Percentiles rank a stretch among this genome's conserved stretches.
phyloP scores from a whole-genome alignment of 2,113 vertebrate genomes.

The Xenopus tropicalis region DNA sequence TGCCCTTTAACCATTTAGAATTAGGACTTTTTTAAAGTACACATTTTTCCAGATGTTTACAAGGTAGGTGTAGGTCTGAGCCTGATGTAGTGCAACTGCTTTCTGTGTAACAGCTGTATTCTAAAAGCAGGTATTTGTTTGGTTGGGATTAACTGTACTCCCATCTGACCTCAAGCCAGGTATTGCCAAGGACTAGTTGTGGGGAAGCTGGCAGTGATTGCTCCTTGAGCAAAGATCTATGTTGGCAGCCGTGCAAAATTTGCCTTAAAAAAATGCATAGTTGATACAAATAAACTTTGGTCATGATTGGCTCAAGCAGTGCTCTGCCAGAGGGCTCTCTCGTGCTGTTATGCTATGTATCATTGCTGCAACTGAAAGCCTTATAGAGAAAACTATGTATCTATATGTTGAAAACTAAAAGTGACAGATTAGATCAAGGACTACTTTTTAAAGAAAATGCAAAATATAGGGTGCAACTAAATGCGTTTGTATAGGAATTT shows the following conservation, averaged over 20 bases:
- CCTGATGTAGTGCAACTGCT: constrained; percentile 1
- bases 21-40: background rate
- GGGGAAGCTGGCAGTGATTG: constrained; percentile 43
- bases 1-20: background rate
- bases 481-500: too few species aligned
- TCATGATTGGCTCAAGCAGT: background rate
- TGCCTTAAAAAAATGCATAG: constrained; percentile 22
- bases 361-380: too few species aligned
- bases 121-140: constrained; percentile 27
- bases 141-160: constrained; percentile 42
- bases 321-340: background rate
- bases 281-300: background rate
- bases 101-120: constrained; percentile 27
- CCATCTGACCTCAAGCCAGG: constrained; percentile 33
- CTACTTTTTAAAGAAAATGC: too few species aligned
- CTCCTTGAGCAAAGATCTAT: background rate
- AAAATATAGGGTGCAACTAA: too few species aligned
- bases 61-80: constrained; percentile 9
- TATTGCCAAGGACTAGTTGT: constrained; percentile 34
- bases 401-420: too few species aligned
- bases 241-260: background rate
- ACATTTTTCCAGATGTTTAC: constrained; percentile 15
- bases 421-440: too few species aligned
- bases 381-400: too few species aligned
- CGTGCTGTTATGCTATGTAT: too few species aligned